Base-by-base conservation (phyloP, 30 jellyfish, hydroid and myxozoan genomes). In the Nemopilema nomurai region DNA sequence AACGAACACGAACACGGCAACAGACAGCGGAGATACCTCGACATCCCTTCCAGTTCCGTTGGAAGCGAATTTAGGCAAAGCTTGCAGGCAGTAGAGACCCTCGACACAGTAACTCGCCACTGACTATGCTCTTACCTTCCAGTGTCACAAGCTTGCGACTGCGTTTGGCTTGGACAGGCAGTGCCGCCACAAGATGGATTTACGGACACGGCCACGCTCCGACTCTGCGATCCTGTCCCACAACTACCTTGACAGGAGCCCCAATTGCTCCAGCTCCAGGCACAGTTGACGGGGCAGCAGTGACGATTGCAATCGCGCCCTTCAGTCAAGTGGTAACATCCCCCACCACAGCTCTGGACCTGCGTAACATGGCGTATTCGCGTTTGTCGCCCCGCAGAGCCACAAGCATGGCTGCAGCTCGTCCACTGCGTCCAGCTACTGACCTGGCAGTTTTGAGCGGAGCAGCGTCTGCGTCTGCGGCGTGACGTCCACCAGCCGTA, bases 211-310 rank as follows among this genome's bases (percentile, higher is more conserved):
- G 33, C 66, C 21, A 93, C 66, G 0, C 79, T 29, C 27, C 97
- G 69, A 57, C 74, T 76, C 80, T 66, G 75, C 64, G 83, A 77
- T 23, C 97, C 97, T 4, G 66, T 68, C 28, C 79, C 70, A 24
- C 87, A 64, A 57, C 87, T 62, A 22, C 67, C 87, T 67, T 67
- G 1, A 62, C 87, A 77, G n/a, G 87, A 62, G 30, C 87, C 79
- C 87, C 79, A 62, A 18, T n/a, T 28, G 28, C 71, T 26, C 79
- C 79, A 77, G 67, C 79, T 62, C 84, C 89, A 83, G 16, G 68
- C 78, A 71, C 95, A 90, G 49, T 63, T 68, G 18, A 78, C 86
- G 27, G 97, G 97, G 73, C 97, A 90, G 78, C 97, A 90, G 21
- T 24, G 65, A n/a, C 97, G 65, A 68, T 90, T 90, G 68, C 97